Conservation (phyloP, 2,113 vertebrate species). For the Buteo buteo region DNA sequence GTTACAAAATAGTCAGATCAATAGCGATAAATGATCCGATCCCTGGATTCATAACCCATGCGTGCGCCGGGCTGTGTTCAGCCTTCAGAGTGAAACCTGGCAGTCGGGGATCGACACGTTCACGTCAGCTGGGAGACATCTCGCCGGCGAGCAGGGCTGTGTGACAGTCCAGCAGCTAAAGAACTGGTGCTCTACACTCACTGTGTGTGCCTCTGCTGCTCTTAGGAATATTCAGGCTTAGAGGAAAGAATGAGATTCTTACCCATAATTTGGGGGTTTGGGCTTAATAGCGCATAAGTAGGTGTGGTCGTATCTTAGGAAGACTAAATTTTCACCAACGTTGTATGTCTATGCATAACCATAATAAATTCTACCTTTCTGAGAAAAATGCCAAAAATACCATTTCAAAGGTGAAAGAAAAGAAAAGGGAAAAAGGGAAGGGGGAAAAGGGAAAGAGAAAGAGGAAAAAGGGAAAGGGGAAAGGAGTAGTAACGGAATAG, state of each 20-base stretch:
- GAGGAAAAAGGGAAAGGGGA: neutral
- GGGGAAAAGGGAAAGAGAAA: neutral
- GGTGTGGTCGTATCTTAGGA: neutral
- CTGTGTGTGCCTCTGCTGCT: neutral
- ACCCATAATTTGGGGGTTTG: neutral
- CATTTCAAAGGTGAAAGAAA: neutral
- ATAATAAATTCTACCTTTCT: neutral
- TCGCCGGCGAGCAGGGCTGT: neutral
- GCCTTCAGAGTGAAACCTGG: neutral
- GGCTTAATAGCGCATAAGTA: neutral
- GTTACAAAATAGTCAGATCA: neutral
- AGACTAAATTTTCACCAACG: neutral
- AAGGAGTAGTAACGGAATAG: conserved; percentile 23
- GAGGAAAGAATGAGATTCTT: neutral
- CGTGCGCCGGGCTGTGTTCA: neutral
- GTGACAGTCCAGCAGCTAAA: neutral
- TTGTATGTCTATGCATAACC: neutral
- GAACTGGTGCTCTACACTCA: neutral
- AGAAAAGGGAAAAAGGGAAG: neutral
- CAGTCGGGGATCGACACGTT: rapidly evolving
- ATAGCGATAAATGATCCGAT: neutral
- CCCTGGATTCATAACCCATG: neutral
- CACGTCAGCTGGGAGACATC: neutral
- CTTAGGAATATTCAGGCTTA: neutral
- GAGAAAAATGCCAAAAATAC: conserved; percentile 64